These are phyloP conservation scores for Drosophila mojavensis DNA, from an alignment of 1,140 invertebrate genomes.

Conservation along the genomic window DNA sequence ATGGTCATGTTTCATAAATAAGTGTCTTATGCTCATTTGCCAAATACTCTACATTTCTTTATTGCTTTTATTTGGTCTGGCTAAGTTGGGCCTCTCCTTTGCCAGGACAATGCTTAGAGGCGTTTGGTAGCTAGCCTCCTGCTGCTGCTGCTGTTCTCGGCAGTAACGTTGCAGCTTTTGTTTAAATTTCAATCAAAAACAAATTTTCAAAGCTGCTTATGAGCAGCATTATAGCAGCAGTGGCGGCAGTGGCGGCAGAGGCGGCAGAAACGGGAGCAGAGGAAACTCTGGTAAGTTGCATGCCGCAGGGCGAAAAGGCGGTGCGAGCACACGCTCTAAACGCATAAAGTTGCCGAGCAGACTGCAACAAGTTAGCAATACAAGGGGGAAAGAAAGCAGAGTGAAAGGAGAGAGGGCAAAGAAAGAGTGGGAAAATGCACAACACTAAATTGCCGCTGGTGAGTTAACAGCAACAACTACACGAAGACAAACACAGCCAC, in stretches of 20 bases:
- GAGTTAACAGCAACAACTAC: conserved; percentile 48
- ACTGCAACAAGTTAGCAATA: conserved; percentile 70
- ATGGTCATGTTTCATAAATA: too few species aligned
- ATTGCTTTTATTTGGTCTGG: conserved; percentile 10
- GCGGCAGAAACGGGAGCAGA: neutral
- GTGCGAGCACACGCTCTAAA: conserved; percentile 33
- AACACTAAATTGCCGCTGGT: conserved; percentile 64
- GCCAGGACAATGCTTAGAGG: conserved; percentile 32
- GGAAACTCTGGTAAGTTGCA: conserved; percentile 28
- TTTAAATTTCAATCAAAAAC: conserved; percentile 76
- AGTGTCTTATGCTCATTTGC: neutral
- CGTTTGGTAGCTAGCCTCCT: conserved; percentile 38
- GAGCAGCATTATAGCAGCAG: conserved; percentile 7
- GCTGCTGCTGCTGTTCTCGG: conserved; percentile 38
- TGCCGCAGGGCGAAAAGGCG: conserved; percentile 16
- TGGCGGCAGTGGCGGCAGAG: neutral
- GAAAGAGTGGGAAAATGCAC: conserved; percentile 50
- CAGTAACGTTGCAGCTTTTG: conserved; percentile 48
- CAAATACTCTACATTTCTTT: neutral
- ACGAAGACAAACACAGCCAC: conserved; percentile 23
- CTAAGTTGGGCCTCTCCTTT: conserved; percentile 20
- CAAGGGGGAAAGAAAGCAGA: neutral
- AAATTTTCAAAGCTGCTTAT: conserved; percentile 65
- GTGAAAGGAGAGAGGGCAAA: neutral
- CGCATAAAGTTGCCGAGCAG: conserved; percentile 41